Evolutionary conservation across 2,113 vertebrate genomes (phyloP), one percentile per base, ranked within the genome.

Genomic region (Arizona elegans): DNA sequence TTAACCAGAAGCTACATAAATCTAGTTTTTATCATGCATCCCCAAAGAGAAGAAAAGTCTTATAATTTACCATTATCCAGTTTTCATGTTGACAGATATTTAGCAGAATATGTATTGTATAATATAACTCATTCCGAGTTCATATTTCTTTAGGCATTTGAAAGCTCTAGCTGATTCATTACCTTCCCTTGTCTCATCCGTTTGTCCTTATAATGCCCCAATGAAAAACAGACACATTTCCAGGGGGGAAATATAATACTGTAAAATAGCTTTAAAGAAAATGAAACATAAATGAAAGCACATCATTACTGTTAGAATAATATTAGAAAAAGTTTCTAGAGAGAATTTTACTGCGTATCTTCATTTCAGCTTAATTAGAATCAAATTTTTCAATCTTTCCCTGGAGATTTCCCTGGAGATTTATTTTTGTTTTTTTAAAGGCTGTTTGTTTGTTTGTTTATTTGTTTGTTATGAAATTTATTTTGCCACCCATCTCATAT

Each of bases 101-200:
- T 94, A 95, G 87, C 55, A 90, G 92, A 88, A 91, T 10, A 23
- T 52, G 43, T 92, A 88, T 95, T 58, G 94, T 93, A 54, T 93
- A 70, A 91, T 86, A 95, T 92, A 96, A 91, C 59, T 95, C 93
- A 91, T 88, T 70, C 90, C 17, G 81, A 92, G 85, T 96, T 95
- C 92, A 95, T 95, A 59, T n/a, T 90, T 96, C 94, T 94, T 94
- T 33, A 95, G 92, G 96, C 92, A 95, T 56, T 89, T 95, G 94
- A 92, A 97, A 96, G 91, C 29, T 55, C 91, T 75, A 92, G 65
- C 26, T 95, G 94, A 95, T 96, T 97, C 95, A 96, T 89, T 93
- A 87, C 43, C 43, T 93, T 75, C 53, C 85, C 91, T 92, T 96
- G 89, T 93, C 94, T 96, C 93, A 95, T 94, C 96, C 93, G 96